These are phyloP conservation scores for Arizona elegans DNA, from an alignment of 2,113 vertebrate genomes.

Conservation along the genomic window DNA sequence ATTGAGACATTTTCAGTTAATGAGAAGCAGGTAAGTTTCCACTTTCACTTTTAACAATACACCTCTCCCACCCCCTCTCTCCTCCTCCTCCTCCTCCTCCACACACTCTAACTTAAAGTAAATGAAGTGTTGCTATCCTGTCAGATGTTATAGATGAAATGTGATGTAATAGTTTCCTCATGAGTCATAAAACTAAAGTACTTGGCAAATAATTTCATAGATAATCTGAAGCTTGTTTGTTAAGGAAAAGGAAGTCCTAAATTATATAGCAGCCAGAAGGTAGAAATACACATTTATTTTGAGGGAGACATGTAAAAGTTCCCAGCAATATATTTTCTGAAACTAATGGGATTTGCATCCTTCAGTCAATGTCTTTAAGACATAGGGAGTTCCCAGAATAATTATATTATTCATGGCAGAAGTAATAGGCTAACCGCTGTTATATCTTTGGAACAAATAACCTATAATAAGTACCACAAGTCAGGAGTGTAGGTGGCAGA, in stretches of 20 bases:
- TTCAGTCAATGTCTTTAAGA: not conserved
- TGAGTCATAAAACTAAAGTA: not conserved
- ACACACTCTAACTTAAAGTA: not conserved
- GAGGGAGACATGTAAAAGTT: not conserved
- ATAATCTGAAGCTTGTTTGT: not conserved
- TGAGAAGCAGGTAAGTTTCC: slow-evolving; percentile 87
- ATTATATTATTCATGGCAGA: not conserved
- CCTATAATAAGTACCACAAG: not conserved
- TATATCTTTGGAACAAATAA: not conserved
- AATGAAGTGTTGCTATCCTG: not conserved
- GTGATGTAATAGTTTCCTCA: not conserved
- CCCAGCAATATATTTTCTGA: not conserved
- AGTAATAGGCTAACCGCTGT: not conserved
- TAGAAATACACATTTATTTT: not conserved
- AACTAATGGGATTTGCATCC: not conserved
- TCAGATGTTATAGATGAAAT: not conserved
- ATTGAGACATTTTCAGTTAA: slow-evolving; percentile 92
- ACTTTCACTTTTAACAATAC: not conserved
- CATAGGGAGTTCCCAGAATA: not conserved
- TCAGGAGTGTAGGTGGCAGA: not conserved
- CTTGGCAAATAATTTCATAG: not conserved
- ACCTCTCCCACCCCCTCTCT: not conserved
- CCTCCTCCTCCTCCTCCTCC: not conserved
- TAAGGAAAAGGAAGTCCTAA: not conserved
- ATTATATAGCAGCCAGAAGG: not conserved